phyloP scores from a whole-genome alignment of 2,888 invertebrate genomes.

The Acleris emargana region DNA sequence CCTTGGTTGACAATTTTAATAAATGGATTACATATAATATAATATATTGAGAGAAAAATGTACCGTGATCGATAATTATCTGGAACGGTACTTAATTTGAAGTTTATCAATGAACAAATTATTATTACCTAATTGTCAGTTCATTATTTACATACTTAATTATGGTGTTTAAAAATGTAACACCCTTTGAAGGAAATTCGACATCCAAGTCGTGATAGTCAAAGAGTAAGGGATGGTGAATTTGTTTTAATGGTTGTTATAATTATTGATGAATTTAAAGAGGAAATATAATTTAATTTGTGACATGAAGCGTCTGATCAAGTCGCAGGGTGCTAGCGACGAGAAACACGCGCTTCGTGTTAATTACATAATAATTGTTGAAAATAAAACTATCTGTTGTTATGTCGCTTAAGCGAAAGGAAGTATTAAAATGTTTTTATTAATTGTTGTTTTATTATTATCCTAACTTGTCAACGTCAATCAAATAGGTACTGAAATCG shows the following conservation, averaged over 20 bases:
- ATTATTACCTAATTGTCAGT: too few species aligned
- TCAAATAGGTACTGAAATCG: too few species aligned
- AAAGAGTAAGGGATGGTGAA: not conserved
- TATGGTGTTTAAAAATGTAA: not conserved
- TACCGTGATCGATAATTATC: too few species aligned
- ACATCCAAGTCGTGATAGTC: not conserved
- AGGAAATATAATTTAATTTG: constrained; percentile 34
- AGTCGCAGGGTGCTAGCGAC: constrained; percentile 71
- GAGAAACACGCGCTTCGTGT: constrained; percentile 60
- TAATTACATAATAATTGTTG: constrained; percentile 34
- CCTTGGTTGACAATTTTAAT: constrained; percentile 50
- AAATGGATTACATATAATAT: constrained; percentile 2
- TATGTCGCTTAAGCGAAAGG: constrained; percentile 56
- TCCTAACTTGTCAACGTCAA: too few species aligned
- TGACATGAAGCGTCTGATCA: constrained; percentile 57
- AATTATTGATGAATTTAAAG: not conserved
- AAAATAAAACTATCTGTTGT: constrained; percentile 41
- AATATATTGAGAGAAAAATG: constrained; percentile 12
- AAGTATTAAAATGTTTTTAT: constrained; percentile 76
- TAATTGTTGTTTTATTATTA: constrained; percentile 41
- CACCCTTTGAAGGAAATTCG: not conserved
- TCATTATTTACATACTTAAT: too few species aligned
- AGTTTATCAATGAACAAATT: too few species aligned
- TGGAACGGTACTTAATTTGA: too few species aligned
- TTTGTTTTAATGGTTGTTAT: constrained; percentile 14